A percentile compares a stretch with the other conserved stretches of the same genome.
Conservation (phyloP, 2,113 vertebrate species). For the Sula dactylatra region DNA sequence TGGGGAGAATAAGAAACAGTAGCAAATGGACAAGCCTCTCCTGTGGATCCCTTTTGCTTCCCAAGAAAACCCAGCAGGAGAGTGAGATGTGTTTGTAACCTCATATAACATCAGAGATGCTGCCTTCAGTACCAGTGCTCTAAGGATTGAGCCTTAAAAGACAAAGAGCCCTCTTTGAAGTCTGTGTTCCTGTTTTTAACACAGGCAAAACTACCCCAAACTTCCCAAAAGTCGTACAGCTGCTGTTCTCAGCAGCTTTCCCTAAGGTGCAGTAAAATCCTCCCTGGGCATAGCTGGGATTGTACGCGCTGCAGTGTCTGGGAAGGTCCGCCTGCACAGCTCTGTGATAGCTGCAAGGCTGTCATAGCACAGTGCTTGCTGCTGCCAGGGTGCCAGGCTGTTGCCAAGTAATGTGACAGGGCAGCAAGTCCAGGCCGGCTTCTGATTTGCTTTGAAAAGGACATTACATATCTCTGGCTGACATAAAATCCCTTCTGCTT, state of each 20-base stretch:
- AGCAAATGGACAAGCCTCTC: background rate
- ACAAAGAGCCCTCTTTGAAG: background rate
- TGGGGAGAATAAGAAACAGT: background rate
- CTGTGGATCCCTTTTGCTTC: background rate
- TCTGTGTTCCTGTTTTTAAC: background rate
- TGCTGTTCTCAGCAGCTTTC: background rate
- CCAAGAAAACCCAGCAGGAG: background rate
- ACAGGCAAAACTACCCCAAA: background rate
- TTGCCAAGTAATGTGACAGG: conserved; percentile 48
- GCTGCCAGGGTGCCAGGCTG: conserved; percentile 40
- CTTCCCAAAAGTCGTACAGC: background rate
- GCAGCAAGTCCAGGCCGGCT: conserved; percentile 5
- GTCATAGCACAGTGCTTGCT: background rate
- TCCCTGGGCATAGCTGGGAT: background rate
- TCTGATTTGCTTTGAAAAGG: conserved; percentile 53
- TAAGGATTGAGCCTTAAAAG: background rate
- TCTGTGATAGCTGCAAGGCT: background rate
- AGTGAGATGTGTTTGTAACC: background rate
- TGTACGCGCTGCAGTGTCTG: background rate
- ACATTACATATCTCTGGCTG: background rate
- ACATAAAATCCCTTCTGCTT: conserved; percentile 22
- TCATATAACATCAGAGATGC: background rate
- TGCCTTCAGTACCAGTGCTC: background rate
- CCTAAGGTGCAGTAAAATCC: background rate
- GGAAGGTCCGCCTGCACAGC: background rate